Base-by-base conservation (phyloP, 1,140 invertebrate species). In the Rhizoglyphus robini region DNA sequence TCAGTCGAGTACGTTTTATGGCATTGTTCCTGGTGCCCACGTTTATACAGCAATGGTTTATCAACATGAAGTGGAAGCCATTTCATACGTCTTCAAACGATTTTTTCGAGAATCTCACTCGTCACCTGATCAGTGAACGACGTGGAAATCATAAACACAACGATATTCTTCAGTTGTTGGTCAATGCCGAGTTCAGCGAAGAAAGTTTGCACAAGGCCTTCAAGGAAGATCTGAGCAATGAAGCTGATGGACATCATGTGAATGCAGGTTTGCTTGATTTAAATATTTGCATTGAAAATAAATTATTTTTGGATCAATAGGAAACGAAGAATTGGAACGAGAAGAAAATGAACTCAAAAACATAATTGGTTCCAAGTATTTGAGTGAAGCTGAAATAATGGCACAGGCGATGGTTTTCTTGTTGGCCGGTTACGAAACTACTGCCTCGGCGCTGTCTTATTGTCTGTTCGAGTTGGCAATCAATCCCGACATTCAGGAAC, bases 391-490 rank as follows among this genome's bases (percentile, higher is more conserved):
- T n/a, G n/a, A n/a, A n/a, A n/a, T n/a, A n/a, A n/a, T n/a, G n/a
- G n/a, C n/a, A n/a, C n/a, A n/a, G n/a, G n/a, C n/a, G n/a, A 29
- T 66, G 15, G 23, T 66, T 5, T 65, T 66, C 31, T 47, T 66
- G 18, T 48, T 66, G 15, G 65, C 57, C 46, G 65, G 65, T 25
- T 38, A 66, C 23, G 65, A 46, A 46, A 46, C 41, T n/a, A 46
- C 41, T n/a, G n/a, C n/a, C n/a, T n/a, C n/a, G n/a, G n/a, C n/a
- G n/a, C n/a, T n/a, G n/a, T n/a, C n/a, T n/a, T 46, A 20, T 67
- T 72, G 79, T 0, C 71, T 78, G 0, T 81, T 81, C 57, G 74
- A 81, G 65, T 69, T 87, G 30, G 81, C 84, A 3, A 69, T 76
- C 20, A 71, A 85, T 66, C 80, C 75, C 0, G 73, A 79, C 0